Evolutionary conservation across 2,888 invertebrate species (phyloP).

Genomic region (Scrobipalpa atriplicella): DNA sequence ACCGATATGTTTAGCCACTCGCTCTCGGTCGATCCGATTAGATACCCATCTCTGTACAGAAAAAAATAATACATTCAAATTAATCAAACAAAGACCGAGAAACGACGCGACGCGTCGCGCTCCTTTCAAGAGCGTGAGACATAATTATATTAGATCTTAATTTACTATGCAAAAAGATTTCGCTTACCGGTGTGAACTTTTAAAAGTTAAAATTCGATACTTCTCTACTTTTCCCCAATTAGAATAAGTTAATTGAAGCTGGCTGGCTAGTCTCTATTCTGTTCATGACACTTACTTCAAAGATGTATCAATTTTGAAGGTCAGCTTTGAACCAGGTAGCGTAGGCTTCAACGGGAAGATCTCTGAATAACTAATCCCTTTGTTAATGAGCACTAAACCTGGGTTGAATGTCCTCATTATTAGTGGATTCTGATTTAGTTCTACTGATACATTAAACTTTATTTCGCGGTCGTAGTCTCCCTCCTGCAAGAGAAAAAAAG

Average conservation of each 20-base stretch:
- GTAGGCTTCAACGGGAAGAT: not conserved
- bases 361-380: slow-evolving; percentile 23
- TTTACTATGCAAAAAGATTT: too few species aligned
- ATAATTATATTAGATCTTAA: too few species aligned
- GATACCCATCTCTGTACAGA: slow-evolving; percentile 40
- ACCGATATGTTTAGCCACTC: slow-evolving; percentile 43
- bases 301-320: slow-evolving; percentile 30
- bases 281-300: slow-evolving; percentile 37
- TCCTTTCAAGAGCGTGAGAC: too few species aligned
- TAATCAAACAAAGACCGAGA: too few species aligned
- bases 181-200: too few species aligned
- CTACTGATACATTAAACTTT: slow-evolving; percentile 42
- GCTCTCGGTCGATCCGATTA: slow-evolving; percentile 49
- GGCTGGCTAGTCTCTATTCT: too few species aligned
- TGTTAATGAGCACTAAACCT: slow-evolving; percentile 45
- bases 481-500: slow-evolving; percentile 33
- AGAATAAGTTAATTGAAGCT: too few species aligned
- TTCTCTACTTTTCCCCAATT: too few species aligned
- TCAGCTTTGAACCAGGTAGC: slow-evolving; percentile 42
- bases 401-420: slow-evolving; percentile 32
- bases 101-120: too few species aligned
- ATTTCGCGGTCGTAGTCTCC: slow-evolving; percentile 48
- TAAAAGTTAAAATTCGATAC: not conserved
- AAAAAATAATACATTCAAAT: too few species aligned
- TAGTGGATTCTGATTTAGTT: slow-evolving; percentile 40